Evolutionary conservation across 1,140 invertebrate genomes (phyloP), one percentile per base, ranked within the genome.

Genomic region (Bombus fervidus): DNA sequence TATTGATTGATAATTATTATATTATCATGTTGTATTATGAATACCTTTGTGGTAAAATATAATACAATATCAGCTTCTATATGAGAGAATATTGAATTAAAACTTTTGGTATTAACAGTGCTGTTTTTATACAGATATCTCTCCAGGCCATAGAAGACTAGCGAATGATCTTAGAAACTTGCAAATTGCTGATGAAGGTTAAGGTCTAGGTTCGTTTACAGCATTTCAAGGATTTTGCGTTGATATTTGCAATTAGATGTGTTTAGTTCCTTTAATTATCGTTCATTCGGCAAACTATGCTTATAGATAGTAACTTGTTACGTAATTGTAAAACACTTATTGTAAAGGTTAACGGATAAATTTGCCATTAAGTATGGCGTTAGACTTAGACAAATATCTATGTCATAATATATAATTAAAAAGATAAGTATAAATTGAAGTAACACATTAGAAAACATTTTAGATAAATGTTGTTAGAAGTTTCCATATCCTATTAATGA

Each of bases 161-260:
- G 39, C 43, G 22, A n/a, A 39, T 18, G 37, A 18, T 64, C 81
- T 81, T 84, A 87, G 62, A 41, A 39, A 47, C 22, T 43, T 66
- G 53, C 5, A 43, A 85, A 88, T 86, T 12, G 10, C 71, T n/a
- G 57, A 69, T 9, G 82, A 90, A 90, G 85, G 59, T 68, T 76
- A 72, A 86, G 57, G 18, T 18, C 64, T 28, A 41, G 39, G 25
- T 47, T 62, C 18, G 34, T 62, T 75, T 18, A 53, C 18, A 8
- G 47, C 47, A 22, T 18, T 53, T 22, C 37, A n/a, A 47, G 3
- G 15, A 15, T 39, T 64, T 34, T 47, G 9, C 22, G 53, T 80
- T 34, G 68, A 53, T 47, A 62, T 68, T 71, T 64, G 25, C 25
- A 43, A 79, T 84, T 84, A 78, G 66, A 62, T 34, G 22, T 31